Evolutionary conservation across 2,888 invertebrate species (phyloP), one percentile per base, ranked within the genome.

Genomic region (Rhagonycha fulva): DNA sequence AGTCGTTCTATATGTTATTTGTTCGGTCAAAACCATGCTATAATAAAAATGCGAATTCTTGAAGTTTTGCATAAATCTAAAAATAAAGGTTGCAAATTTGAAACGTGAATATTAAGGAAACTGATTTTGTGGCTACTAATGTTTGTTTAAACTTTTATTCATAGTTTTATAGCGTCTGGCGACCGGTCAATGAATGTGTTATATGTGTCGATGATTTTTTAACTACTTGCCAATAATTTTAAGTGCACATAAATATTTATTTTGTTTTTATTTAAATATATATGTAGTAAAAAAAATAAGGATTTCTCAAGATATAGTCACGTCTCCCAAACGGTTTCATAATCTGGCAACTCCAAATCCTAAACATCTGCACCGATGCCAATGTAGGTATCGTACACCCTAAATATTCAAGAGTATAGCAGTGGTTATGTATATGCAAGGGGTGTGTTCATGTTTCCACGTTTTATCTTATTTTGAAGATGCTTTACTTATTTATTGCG

Each of bases 381-480:
- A 82, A 82, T 82, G 82, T 74, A 83, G 84, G 83, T 83, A 84
- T 84, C 85, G 85, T 85, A 85, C 84, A 84, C 83, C 85, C 86
- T 86, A 87, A 87, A 87, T 87, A 87, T 87, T 87, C 87, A 87
- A 82, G 47, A 47, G 86, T 85, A 84, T 83, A 84, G 84, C 81
- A 83, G 83, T 83, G 81, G 83, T 82, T 83, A 83, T 84, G 81
- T 83, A 83, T 84, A 84, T 85, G 85, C 84, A 85, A 85, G 84
- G 81, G 82, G 80, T 81, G 84, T 81, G 79, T 82, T 80, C 80
- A 82, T 80, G 83, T 81, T 79, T 81, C 80, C 78, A 82, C 81
- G 80, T 78, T 84, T 84, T 84, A 83, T 83, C 83, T 84, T 84
- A 83, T 84, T 82, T 82, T 82, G 83, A 82, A 82, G 83, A 83